Evolutionary conservation across 2,113 vertebrate genomes (phyloP).

Genomic region (Labrus mixtus): DNA sequence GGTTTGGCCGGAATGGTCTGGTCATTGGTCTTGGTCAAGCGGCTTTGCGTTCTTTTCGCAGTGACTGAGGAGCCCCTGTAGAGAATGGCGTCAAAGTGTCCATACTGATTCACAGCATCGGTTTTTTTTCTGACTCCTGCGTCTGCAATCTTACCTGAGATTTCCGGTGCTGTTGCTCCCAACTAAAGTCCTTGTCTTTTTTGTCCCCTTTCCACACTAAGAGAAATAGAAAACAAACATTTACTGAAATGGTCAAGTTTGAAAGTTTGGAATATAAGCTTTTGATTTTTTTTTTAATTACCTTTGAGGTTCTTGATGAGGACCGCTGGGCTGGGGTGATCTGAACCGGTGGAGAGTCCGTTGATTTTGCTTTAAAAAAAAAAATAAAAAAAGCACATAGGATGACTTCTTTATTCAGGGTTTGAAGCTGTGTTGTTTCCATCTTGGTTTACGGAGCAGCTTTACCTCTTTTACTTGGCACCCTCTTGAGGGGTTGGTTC

Average conservation of each 20-base stretch:
- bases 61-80: constrained; percentile 6
- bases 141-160: constrained; percentile 21
- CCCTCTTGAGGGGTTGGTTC: constrained; percentile 59
- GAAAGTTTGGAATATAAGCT: background rate
- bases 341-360: constrained; percentile 1
- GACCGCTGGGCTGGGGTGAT: background rate
- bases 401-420: too few relatives aligned
- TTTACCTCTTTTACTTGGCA: constrained; percentile 69
- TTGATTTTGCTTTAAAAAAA: constrained; percentile 42
- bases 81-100: background rate
- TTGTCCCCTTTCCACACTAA: constrained; percentile 39
- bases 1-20: background rate
- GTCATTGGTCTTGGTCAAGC: constrained; percentile 8
- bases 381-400: background rate
- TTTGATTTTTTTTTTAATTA: background rate
- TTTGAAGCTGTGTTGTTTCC: background rate
- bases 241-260: too few relatives aligned
- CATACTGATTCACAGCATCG: too few relatives aligned
- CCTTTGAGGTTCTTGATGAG: constrained; percentile 45
- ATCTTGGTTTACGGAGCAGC: background rate
- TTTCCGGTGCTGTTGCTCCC: constrained; percentile 66
- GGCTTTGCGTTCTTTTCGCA: constrained; percentile 36
- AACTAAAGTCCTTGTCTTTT: constrained; percentile 14
- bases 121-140: too few relatives aligned
- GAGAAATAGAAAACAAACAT: background rate